Base-by-base conservation (phyloP, 2,113 vertebrate species). In the Genyomyrus donnyi region DNA sequence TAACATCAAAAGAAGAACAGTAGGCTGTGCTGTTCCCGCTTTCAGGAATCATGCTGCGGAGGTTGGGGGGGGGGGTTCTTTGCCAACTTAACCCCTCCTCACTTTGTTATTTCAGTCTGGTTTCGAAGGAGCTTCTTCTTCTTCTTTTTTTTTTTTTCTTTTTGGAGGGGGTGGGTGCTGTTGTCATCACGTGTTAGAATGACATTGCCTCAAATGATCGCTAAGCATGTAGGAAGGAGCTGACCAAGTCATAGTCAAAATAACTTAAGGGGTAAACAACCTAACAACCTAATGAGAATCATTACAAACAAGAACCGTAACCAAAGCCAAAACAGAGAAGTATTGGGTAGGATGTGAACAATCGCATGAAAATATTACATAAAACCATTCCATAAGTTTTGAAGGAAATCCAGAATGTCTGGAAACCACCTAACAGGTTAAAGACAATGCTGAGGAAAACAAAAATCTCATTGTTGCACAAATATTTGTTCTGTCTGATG, bases 111-210 rank as follows among this genome's bases (percentile, higher is more conserved):
- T 91, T 88, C 48, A 49, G 90, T 92, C 90, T 66, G 77, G 45
- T 92, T 89, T 89, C 53, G 88, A 87, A 88, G 91, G 85, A 89
- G 90, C 90, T 88, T 91, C 83, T 62, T n/a, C 0, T 24, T 21
- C 3, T 52, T 19, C 5, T 53, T 21, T 5, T 39, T 5, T 39
- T n/a, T 1, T 24, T 21, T 17, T 53, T 53, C 19, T 53, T 21
- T 6, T 13, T 49, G 13, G 50, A 3, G 50, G 15, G 56, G 56
- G 19, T 21, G 0, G 17, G 66, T 42, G 39, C 39, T 42, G 9
- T 9, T 89, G 89, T 90, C 91, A 90, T 91, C 52, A 70, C 90
- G 89, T 88, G 88, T 93, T 90, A 91, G 86, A 91, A 91, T 93
- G 89, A 93, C 91, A 91, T 83, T 85, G 88, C 90, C 91, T 89